Evolutionary conservation across 2,113 vertebrate genomes (phyloP), one percentile per base, ranked within the genome.

Genomic region (Bos indicus): DNA sequence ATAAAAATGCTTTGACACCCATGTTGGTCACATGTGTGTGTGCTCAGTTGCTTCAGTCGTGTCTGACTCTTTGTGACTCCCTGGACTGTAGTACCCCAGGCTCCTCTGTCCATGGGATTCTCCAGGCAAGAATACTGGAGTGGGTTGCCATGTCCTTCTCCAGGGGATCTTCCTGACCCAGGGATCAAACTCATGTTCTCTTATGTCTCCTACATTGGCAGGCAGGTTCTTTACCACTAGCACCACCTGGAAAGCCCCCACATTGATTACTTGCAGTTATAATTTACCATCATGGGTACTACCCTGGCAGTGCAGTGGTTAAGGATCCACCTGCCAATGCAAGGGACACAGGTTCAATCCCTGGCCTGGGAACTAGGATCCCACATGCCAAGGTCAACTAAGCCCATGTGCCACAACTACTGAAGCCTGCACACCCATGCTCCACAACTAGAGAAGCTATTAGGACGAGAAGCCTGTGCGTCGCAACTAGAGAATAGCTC

Each of bases 401-500:
- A 23, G 67, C 67, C 67, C 2, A 0, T 71, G 67, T 71, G 67
- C 67, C 67, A 40, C 67, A 11, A 23, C n/a, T 71, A 71, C 67
- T 71, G 67, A 23, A 40, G 67, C 67, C 67, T 71, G 10, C 67
- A 71, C 2, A 12, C n/a, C 10, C 19, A 3, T 13, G 67, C 10
- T 40, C n/a, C n/a, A 40, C n/a, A 23, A 23, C 67, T 6, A 71
- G 67, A 71, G 67, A 71, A 40, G 67, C n/a, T 71, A 40, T 6
- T 23, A n/a, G 0, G 1, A 23, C 1, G 19, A 71, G n/a, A 71
- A 71, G n/a, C n/a, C 67, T 71, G n/a, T 71, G 19, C n/a, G 23
- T 71, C n/a, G 3, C 67, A 21, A 71, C 64, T 40, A 21, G n/a
- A 71, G n/a, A 10, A n/a, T 40, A 71, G 67, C 67, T 71, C 19